Percentiles rank a stretch among this genome's conserved stretches.
Conservation (phyloP, 2,797 vertebrate species). For the Notoglanidium macrostoma region DNA sequence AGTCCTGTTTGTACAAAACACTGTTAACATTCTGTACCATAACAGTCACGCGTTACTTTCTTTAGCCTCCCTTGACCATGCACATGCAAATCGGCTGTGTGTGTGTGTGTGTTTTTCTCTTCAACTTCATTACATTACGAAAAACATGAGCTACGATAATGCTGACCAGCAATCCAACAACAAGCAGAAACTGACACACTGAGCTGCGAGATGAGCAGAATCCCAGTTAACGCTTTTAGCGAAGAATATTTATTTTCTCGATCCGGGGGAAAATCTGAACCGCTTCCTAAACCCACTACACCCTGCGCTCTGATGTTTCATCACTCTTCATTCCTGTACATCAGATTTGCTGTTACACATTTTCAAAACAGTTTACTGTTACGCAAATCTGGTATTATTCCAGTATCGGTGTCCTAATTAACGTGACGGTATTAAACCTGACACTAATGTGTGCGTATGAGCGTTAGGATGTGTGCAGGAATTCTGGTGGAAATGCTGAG, state of each 20-base stretch:
- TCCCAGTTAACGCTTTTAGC: not conserved
- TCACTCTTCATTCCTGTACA: not conserved
- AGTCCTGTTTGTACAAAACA: too few relatives aligned
- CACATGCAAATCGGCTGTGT: not conserved
- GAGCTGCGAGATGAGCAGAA: not conserved
- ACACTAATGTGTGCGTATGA: not conserved
- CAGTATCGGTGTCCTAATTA: constrained; percentile 7
- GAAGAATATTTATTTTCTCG: not conserved
- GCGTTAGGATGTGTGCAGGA: not conserved
- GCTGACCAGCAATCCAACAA: not conserved
- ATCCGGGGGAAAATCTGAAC: not conserved
- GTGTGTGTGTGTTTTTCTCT: too few relatives aligned
- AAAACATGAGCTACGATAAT: not conserved
- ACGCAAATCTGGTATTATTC: constrained; percentile 6
- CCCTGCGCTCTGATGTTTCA: not conserved
- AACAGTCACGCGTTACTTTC: not conserved
- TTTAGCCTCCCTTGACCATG: too few relatives aligned
- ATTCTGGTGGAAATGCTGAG: not conserved
- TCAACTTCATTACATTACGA: too few relatives aligned
- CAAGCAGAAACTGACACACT: not conserved
- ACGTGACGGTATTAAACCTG: constrained; percentile 3
- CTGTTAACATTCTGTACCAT: not conserved
- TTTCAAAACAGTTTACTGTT: not conserved
- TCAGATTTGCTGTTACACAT: not conserved
- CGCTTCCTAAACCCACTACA: not conserved